Percentiles rank a stretch among this genome's conserved stretches.
Conservation (phyloP, 2,888 invertebrate genomes). For the Tribolium freemani region DNA sequence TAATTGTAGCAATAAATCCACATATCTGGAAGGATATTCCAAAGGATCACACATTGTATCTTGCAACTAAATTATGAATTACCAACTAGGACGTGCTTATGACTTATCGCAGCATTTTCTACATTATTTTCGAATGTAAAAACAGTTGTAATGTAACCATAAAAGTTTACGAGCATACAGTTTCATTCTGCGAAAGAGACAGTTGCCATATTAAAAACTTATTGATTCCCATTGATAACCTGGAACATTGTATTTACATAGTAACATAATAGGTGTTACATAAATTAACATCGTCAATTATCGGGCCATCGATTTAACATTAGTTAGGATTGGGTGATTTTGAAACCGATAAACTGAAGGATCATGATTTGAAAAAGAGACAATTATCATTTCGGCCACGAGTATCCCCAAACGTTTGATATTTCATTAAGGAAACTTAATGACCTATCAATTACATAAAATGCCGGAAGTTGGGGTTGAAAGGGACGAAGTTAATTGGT, state of each 20-base stretch:
- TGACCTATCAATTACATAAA: conserved; percentile 16
- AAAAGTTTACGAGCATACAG: conserved; percentile 3
- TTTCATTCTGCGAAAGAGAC: conserved; percentile 1
- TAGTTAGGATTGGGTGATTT: not conserved
- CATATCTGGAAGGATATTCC: too few relatives aligned
- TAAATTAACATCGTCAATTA: not conserved
- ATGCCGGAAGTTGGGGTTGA: conserved; percentile 4
- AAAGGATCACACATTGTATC: not conserved
- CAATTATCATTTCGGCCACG: not conserved
- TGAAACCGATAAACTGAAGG: not conserved
- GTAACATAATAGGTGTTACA: not conserved
- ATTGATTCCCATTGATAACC: conserved; percentile 7
- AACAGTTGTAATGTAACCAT: conserved; percentile 18
- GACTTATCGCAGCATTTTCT: not conserved
- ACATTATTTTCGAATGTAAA: not conserved
- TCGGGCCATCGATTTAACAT: not conserved
- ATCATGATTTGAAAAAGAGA: not conserved
- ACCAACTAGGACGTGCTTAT: too few relatives aligned
- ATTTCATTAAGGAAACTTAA: conserved; percentile 4
- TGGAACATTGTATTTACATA: conserved; percentile 7
- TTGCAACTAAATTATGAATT: not conserved
- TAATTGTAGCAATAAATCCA: too few relatives aligned
- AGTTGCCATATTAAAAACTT: conserved; percentile 18
- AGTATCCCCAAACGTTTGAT: not conserved
- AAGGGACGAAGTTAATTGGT: conserved; percentile 8